Evolutionary conservation across 2,797 vertebrate genomes (phyloP).

Genomic region (Smutsia gigantea): DNA sequence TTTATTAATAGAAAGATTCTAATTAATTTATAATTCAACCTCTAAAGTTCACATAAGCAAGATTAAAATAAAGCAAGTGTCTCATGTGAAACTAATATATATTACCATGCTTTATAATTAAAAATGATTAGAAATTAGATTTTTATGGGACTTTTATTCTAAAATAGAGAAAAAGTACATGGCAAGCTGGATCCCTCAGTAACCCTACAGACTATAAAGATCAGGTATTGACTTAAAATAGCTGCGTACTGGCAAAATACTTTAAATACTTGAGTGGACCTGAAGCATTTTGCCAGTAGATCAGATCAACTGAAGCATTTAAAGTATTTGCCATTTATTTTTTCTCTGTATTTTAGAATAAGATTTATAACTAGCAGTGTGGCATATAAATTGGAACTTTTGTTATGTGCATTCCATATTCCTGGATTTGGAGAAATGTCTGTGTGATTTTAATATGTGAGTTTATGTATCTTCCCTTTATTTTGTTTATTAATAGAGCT

Average conservation of each 20-base stretch:
- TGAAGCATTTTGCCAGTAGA: background rate
- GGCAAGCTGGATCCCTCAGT: too few relatives aligned
- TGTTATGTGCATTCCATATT: background rate
- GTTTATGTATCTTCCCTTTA: background rate
- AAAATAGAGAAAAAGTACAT: background rate
- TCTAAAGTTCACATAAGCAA: background rate
- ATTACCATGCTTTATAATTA: background rate
- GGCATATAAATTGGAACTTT: background rate
- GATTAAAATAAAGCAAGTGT: background rate
- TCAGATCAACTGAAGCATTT: background rate
- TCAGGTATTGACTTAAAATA: background rate
- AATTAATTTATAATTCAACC: background rate
- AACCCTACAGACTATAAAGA: background rate
- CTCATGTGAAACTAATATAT: background rate
- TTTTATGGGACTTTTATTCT: background rate
- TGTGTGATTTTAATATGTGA: background rate
- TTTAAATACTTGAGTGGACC: background rate
- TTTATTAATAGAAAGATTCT: background rate
- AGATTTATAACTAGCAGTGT: background rate
- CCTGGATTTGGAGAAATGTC: background rate
- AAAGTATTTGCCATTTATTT: background rate
- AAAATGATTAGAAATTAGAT: background rate
- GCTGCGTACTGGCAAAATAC: background rate
- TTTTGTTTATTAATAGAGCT: background rate
- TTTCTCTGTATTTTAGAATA: background rate